Evolutionary conservation across 2,888 invertebrate species (phyloP).

Genomic region (Heterodera filipjevi): DNA sequence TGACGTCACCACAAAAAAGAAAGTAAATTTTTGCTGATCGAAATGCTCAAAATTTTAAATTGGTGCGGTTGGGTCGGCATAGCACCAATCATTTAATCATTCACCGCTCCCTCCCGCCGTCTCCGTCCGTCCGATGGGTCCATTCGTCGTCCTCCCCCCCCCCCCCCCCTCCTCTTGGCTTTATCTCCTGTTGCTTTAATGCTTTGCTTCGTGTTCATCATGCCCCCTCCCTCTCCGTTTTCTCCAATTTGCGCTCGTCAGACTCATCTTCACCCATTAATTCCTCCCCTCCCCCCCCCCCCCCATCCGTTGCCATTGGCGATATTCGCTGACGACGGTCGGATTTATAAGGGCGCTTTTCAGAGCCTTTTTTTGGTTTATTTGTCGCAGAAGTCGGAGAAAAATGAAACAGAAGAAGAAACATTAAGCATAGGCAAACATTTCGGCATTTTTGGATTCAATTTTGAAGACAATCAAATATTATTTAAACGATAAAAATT

Average conservation of each 20-base stretch:
- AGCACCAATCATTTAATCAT: too few species aligned
- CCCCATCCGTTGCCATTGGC: neutral
- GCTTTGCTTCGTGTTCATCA: neutral
- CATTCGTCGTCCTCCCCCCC: too few species aligned
- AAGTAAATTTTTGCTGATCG: too few species aligned
- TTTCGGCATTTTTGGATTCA: too few species aligned
- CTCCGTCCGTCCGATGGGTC: too few species aligned
- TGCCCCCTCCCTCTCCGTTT: neutral
- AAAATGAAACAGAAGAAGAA: too few species aligned
- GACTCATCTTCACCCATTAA: neutral
- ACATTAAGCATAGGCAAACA: too few species aligned
- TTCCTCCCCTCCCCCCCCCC: neutral
- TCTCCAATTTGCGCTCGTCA: conserved; percentile 4
- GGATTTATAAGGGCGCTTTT: neutral
- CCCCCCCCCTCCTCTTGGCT: neutral
- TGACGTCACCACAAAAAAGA: too few species aligned
- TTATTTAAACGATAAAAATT: neutral
- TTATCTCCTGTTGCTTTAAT: neutral
- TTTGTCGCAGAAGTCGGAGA: neutral
- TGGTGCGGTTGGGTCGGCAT: too few species aligned
- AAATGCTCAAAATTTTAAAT: too few species aligned
- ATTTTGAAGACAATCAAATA: too few species aligned
- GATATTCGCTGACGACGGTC: neutral
- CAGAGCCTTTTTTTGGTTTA: neutral
- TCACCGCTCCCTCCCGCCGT: too few species aligned